Percentiles rank a stretch among this genome's conserved stretches.
These are phyloP conservation scores for Parauchenoglanis punctatus DNA, from an alignment of 2,797 vertebrate species.

Conservation along the genomic window DNA sequence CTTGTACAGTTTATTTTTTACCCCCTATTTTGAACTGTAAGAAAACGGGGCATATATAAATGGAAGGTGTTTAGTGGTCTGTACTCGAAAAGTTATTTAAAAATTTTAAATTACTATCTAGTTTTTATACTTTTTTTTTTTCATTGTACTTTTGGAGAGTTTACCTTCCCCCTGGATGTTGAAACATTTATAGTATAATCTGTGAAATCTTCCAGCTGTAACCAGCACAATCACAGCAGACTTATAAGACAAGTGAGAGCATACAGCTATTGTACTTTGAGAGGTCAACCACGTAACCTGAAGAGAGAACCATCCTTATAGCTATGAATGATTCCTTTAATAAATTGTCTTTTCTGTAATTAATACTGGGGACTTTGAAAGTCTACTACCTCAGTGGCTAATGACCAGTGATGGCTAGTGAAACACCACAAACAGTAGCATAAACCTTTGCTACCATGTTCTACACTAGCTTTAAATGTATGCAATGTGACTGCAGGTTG, in stretches of 20 bases:
- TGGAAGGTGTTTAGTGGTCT: slow-evolving; percentile 5
- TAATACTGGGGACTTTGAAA: slow-evolving; percentile 48
- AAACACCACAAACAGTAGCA: slow-evolving; percentile 35
- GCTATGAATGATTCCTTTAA: slow-evolving; percentile 27
- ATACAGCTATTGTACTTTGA: not conserved
- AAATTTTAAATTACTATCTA: slow-evolving; percentile 19
- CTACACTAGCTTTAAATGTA: slow-evolving; percentile 46
- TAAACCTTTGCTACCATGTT: slow-evolving; percentile 17
- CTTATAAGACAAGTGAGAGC: not conserved
- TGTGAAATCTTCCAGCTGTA: slow-evolving; percentile 17
- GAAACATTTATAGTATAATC: too few species aligned
- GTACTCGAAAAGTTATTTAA: slow-evolving; percentile 23
- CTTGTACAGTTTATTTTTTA: slow-evolving; percentile 25
- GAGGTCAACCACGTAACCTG: not conserved
- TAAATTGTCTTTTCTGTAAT: slow-evolving; percentile 29
- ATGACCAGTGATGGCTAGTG: slow-evolving; percentile 52
- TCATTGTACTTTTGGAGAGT: not conserved
- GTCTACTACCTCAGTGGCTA: slow-evolving; percentile 73
- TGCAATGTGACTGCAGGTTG: slow-evolving; percentile 49
- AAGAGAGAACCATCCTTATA: not conserved
- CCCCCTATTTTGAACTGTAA: not conserved
- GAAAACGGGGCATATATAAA: slow-evolving; percentile 12
- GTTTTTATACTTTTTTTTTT: slow-evolving; percentile 22
- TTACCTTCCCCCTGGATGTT: too few species aligned
- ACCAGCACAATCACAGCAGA: slow-evolving; percentile 6